Base-by-base conservation (phyloP, 2,888 invertebrate genomes). In the Cepaea hortensis region DNA sequence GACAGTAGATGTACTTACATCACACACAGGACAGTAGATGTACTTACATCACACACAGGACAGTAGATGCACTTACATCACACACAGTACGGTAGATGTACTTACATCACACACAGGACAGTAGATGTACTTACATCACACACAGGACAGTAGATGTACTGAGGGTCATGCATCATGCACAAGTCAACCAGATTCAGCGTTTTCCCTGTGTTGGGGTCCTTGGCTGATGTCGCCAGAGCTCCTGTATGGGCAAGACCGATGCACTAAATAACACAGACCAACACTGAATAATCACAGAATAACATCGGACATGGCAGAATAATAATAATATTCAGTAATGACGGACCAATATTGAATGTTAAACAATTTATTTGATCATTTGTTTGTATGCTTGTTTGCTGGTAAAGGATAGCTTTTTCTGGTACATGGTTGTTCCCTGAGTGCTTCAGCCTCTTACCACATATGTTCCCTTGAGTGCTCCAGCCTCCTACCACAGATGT, bases 91-190 rank as follows among this genome's bases (percentile, higher is more conserved):
- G 4, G 68, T 55, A 55, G 55, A 55, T 55, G 55, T 55, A 55
- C 55, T 55, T 11, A 55, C 11, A 55, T 2, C 55, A 55, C 55
- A 55, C 7, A 55, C 55, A 55, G 55, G 55, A 55, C 11, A 55
- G 55, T 55, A 55, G 55, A 55, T 55, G 55, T 20, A 87, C 90
- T 87, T 88, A 93, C 93, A 91, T 93, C 93, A 90, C 93, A 93
- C 4, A 89, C 87, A 46, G 73, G 70, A 90, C 93, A 93, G 83
- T 89, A 92, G 1, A 80, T 85, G 15, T 91, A 91, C 35, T 90
- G 81, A 35, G 90, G 90, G 20, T 89, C 70, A 5, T 85, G 83
- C 13, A 90, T 89, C 11, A 86, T 88, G 88, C 91, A 91, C 7
- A 93, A 83, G 88, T 93, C 93, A 70, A 88, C 79, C 3, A 93